phyloP scores from a whole-genome alignment of 1,140 invertebrate species.

The Conopomorpha cramerella region DNA sequence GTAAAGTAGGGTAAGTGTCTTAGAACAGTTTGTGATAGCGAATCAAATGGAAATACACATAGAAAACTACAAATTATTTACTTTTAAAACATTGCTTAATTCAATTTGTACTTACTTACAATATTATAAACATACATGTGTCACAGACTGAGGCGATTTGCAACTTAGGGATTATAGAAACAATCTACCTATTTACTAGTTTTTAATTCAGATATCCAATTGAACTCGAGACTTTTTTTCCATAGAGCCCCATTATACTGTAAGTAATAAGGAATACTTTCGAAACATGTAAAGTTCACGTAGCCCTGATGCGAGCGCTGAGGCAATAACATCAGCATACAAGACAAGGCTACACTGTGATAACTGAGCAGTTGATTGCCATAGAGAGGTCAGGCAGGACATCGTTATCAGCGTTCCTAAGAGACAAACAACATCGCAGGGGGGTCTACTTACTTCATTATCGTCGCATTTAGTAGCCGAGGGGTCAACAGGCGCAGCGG shows the following conservation, averaged over 20 bases:
- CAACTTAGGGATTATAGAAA: too few relatives aligned
- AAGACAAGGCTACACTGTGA: too few relatives aligned
- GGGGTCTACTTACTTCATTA: conserved; percentile 49
- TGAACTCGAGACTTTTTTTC: not conserved
- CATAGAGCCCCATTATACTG: not conserved
- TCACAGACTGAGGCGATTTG: too few relatives aligned
- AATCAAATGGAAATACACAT: too few relatives aligned
- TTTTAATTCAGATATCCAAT: too few relatives aligned
- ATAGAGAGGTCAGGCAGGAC: conserved; percentile 24
- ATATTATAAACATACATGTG: too few relatives aligned
- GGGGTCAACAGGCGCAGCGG: conserved; percentile 39
- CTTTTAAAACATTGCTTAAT: too few relatives aligned
- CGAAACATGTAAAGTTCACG: not conserved
- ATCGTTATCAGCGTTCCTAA: conserved; percentile 14
- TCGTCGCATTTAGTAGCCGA: conserved; percentile 31
- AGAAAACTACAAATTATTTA: too few relatives aligned
- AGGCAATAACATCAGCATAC: conserved; percentile 3
- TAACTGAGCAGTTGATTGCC: conserved; percentile 2
- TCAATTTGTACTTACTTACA: too few relatives aligned
- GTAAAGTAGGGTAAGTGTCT: too few relatives aligned
- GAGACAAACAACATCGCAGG: conserved; percentile 46
- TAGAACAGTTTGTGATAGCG: too few relatives aligned
- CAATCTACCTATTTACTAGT: too few relatives aligned
- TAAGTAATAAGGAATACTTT: not conserved
- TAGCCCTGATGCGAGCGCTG: not conserved